Conservation (phyloP, 2,113 vertebrate genomes). For the Centropristis striata region DNA sequence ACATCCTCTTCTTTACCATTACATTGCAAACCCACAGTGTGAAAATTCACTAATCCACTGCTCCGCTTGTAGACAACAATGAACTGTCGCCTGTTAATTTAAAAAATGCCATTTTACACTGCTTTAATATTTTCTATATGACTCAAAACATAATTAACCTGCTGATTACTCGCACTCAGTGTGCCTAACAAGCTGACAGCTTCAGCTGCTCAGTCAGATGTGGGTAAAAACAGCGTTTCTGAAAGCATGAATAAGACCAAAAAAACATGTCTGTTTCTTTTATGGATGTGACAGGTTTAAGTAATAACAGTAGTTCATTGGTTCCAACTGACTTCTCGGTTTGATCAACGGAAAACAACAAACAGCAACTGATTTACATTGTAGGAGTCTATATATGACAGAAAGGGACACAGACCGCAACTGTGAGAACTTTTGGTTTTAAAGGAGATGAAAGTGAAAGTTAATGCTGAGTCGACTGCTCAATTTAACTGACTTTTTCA, state of each 20-base stretch:
- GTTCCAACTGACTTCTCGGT: background rate
- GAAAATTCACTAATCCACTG: conserved; percentile 26
- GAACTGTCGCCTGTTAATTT: conserved; percentile 10
- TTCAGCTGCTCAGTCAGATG: conserved; percentile 36
- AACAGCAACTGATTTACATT: background rate
- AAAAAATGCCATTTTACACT: conserved; percentile 6
- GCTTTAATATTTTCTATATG: conserved; percentile 31
- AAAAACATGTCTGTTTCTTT: background rate
- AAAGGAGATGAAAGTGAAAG: conserved; percentile 8
- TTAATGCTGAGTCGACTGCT: background rate
- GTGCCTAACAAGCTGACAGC: conserved; percentile 10
- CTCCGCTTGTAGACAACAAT: conserved; percentile 9
- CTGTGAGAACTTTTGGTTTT: background rate
- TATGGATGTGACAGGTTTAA: background rate
- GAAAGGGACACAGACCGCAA: background rate
- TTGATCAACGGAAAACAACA: background rate
- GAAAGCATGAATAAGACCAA: conserved; percentile 7
- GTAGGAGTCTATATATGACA: background rate
- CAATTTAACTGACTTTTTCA: background rate
- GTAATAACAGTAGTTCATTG: background rate
- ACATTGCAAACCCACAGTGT: conserved; percentile 10
- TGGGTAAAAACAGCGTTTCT: conserved; percentile 42
- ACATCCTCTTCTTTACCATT: conserved; percentile 24
- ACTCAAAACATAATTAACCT: conserved; percentile 46
- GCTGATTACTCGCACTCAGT: conserved; percentile 25